Percentiles rank a stretch among this genome's conserved stretches.
Conservation (phyloP, 2,113 vertebrate species). For the Apus apus region DNA sequence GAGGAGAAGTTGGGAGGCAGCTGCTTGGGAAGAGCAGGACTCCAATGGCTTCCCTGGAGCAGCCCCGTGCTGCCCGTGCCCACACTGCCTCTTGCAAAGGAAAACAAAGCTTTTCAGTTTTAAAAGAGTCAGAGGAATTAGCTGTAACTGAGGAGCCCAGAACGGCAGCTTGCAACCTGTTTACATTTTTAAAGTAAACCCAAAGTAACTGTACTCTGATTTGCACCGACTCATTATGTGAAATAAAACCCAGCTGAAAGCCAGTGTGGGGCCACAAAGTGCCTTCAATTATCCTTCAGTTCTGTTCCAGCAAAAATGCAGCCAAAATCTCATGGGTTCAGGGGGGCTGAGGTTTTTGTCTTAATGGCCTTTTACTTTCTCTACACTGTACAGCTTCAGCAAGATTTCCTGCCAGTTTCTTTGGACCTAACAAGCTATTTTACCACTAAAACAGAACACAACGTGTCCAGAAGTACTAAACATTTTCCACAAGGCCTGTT, state of each 20-base stretch:
- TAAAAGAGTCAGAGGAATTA: neutral
- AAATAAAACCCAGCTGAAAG: slow-evolving; percentile 41
- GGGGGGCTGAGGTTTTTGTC: neutral
- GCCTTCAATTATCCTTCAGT: slow-evolving; percentile 21
- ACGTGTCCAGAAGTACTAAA: neutral
- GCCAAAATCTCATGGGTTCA: neutral
- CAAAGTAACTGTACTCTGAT: slow-evolving; percentile 21
- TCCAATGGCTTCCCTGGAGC: neutral
- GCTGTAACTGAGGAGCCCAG: neutral
- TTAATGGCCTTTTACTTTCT: neutral
- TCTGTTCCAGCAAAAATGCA: neutral
- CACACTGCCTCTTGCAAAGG: neutral
- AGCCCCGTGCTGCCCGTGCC: neutral
- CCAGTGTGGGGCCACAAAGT: slow-evolving; percentile 35
- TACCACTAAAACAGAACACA: neutral
- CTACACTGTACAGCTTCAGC: neutral
- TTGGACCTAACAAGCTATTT: slow-evolving; percentile 27
- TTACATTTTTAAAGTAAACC: neutral
- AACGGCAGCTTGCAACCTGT: neutral
- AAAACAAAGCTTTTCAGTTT: neutral
- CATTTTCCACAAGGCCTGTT: neutral
- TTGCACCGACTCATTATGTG: slow-evolving; percentile 10
- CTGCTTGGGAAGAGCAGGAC: neutral
- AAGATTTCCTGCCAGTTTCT: slow-evolving; percentile 1
- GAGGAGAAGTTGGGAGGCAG: no score